Base-by-base conservation (phyloP, 2,113 vertebrate genomes). In the Cercopithecus mona region DNA sequence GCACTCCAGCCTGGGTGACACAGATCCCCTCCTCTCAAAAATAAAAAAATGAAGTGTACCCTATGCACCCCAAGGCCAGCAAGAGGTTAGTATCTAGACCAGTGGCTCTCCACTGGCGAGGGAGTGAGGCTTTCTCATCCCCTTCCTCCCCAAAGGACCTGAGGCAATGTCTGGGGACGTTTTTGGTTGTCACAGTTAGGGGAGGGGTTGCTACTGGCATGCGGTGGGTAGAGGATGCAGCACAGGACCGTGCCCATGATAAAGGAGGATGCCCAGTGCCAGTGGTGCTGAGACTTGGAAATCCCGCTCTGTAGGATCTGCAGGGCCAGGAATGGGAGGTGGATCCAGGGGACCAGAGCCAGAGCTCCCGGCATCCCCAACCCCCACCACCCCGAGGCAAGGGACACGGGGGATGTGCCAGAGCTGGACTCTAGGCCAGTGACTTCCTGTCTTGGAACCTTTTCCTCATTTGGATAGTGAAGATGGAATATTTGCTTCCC, bases 321-420 rank as follows among this genome's bases (percentile, higher is more conserved):
- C 9, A 23, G 12, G 40, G 84, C 43, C 32, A 23, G 85, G 78
- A 16, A 5, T 8, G 23, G 52, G n/a, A 35, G 25, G 20, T 18
- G 32, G n/a, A 32, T 20, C 25, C 32, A 4, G 4, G 68, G 86
- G 1, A 4, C 8, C 4, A 10, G 32, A 52, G 38, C 8, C 25
- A 9, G 38, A 1, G 22, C 6, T 45, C 12, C 5, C 48, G 13
- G 32, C 16, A 11, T 48, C 11, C 4, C 16, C 66, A 3, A 0
- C 3, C 35, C n/a, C 4, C 52, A 55, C 18, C 18, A 9, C 20
- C 35, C 30, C 12, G 57, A 83, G 43, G 20, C 32, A n/a, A 22
- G 70, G 50, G 6, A 2, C 18, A 1, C 4, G 22, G n/a, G 20
- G 35, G 2, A 59, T 27, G 38, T 40, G 5, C 9, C 2, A 0